Base-by-base conservation (phyloP, 2,888 invertebrate genomes). In the Rhagonycha lutea region DNA sequence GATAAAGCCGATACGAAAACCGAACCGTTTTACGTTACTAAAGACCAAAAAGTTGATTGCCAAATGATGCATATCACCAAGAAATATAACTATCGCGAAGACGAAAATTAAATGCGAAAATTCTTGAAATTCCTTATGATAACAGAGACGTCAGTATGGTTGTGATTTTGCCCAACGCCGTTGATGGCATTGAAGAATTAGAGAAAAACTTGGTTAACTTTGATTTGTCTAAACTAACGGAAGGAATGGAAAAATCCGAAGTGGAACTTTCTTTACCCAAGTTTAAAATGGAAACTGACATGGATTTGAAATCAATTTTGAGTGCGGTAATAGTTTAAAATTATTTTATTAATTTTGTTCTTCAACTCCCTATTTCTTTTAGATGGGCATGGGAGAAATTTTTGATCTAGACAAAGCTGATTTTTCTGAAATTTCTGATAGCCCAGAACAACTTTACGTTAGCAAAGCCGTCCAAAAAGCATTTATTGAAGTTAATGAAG, bases 401-500 rank as follows among this genome's bases (percentile, higher is more conserved):
- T 96, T 96, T 84, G 81, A 68, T 29, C 32, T 85, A 3, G 71
- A 82, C 0, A 83, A 86, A 23, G 94, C 94, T 0, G 91, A 96
- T 77, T 91, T 96, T 80, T 89, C 89, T 18, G 92, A 92, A 14
- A 87, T 96, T 61, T 86, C 93, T 65, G 88, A 90, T 65, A 65
- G 63, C n/a, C 7, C 9, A 7, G 79, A 80, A 14, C 72, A 86
- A 0, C 85, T 96, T 18, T 87, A 83, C 72, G 93, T 96, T 3
- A 91, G 91, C 62, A 92, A 94, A 84, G 93, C 94, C 3, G 86
- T 95, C 0, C 96, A 97, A 84, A 96, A 96, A 85, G 94, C 96
- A 0, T 95, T 94, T 83, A 93, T 97, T 81, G 94, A 95, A 83
- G 94, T 97, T 0, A 94, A 95, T 85, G 97, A 97, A 85, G 94